Evolutionary conservation across 92 coral and sea anemone species (phyloP).

Genomic region (Isaurus tuberculatus): DNA sequence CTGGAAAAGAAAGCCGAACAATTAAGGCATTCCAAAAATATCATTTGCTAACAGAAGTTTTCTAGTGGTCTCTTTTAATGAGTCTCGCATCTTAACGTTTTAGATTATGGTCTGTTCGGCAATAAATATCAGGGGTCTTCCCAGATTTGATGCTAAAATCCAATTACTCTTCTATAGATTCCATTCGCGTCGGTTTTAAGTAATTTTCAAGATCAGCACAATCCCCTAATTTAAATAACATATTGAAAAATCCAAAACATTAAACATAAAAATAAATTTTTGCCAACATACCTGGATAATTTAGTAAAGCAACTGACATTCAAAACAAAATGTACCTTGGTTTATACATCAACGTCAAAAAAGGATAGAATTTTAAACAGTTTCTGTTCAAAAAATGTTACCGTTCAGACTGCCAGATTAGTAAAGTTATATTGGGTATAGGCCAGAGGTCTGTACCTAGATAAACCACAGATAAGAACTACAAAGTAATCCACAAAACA

Average conservation of each 20-base stretch:
- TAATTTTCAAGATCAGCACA: background rate
- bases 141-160: background rate
- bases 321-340: background rate
- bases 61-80: background rate
- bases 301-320: background rate
- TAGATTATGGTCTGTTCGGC: background rate
- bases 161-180: background rate
- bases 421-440: background rate
- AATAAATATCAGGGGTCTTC: background rate
- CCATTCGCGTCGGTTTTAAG: background rate
- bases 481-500: background rate
- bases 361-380: background rate
- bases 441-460: no score
- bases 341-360: background rate
- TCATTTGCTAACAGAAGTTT: background rate
- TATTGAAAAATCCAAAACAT: background rate
- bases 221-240: no score
- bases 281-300: background rate
- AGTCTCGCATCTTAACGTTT: background rate
- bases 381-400: background rate
- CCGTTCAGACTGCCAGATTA: background rate
- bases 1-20: background rate
- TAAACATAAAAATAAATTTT: background rate
- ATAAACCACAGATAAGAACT: background rate
- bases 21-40: background rate